These are phyloP conservation scores for Dendrolimus pini DNA, from an alignment of 2,888 invertebrate genomes.

Conservation along the genomic window DNA sequence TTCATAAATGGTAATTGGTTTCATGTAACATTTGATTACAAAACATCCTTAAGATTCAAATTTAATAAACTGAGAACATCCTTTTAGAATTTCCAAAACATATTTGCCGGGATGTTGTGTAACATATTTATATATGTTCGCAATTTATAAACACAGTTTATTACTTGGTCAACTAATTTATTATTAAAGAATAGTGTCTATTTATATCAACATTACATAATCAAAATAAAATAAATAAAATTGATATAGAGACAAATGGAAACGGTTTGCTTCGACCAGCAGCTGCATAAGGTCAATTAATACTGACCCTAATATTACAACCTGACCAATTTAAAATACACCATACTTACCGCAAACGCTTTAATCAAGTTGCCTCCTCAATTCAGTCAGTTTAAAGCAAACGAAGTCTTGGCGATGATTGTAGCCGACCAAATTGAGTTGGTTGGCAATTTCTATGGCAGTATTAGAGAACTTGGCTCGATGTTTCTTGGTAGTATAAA, in stretches of 20 bases:
- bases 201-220: too few relatives aligned
- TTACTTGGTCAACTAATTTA: too few relatives aligned
- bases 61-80: neutral
- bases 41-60: neutral
- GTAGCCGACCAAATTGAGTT: constrained; percentile 24
- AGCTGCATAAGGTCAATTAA: constrained; percentile 67
- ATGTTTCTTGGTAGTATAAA: constrained; percentile 14
- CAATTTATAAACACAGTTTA: too few relatives aligned
- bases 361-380: constrained; percentile 18
- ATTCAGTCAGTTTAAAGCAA: constrained; percentile 26
- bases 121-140: neutral
- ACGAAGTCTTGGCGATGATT: constrained; percentile 30
- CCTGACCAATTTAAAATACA: constrained; percentile 37
- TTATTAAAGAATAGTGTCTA: too few relatives aligned
- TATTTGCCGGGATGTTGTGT: neutral
- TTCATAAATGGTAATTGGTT: neutral
- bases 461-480: constrained; percentile 7
- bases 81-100: neutral
- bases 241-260: constrained; percentile 45
- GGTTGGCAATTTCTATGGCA: constrained; percentile 16
- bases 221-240: constrained; percentile 7
- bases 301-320: constrained; percentile 58
- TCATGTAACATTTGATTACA: neutral
- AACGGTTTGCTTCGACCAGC: constrained; percentile 45
- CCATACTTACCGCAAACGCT: constrained; percentile 11